A percentile compares a stretch with the other conserved stretches of the same genome.
Evolutionary conservation across 2,113 vertebrate species (phyloP).

Genomic region (Nipponia nippon): DNA sequence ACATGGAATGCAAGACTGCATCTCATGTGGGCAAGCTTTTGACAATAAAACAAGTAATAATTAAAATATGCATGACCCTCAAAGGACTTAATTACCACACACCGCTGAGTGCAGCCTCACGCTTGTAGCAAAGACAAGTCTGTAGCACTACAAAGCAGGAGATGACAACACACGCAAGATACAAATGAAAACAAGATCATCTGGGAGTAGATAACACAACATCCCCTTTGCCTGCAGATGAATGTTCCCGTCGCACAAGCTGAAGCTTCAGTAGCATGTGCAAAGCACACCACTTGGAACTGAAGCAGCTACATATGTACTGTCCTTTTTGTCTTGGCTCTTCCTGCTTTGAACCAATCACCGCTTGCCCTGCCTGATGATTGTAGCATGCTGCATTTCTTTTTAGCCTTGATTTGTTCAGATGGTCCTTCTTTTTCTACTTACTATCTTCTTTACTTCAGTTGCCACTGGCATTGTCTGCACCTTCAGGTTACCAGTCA

Average conservation of each 20-base stretch:
- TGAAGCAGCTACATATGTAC: not conserved
- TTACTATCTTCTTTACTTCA: not conserved
- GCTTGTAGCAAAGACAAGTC: not conserved
- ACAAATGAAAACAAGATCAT: not conserved
- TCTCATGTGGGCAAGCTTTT: constrained; percentile 32
- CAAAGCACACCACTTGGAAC: constrained; percentile 11
- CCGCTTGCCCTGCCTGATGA: not conserved
- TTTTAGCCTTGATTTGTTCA: not conserved
- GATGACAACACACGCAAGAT: not conserved
- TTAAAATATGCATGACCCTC: constrained; percentile 40
- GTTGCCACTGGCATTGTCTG: not conserved
- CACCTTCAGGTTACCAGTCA: not conserved
- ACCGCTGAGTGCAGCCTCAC: not conserved
- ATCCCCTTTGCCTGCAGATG: not conserved
- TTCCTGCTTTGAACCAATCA: not conserved
- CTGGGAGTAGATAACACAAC: not conserved
- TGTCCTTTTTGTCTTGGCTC: not conserved
- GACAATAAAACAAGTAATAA: not conserved
- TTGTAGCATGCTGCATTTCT: not conserved
- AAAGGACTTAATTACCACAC: constrained; percentile 1
- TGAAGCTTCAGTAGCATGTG: not conserved
- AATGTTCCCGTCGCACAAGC: not conserved
- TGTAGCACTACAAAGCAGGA: constrained; percentile 31
- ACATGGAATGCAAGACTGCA: not conserved
- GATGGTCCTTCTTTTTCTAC: not conserved